A percentile compares a stretch with the other conserved stretches of the same genome.
These are phyloP conservation scores for Maconellicoccus hirsutus DNA, from an alignment of 1,140 invertebrate genomes.

Conservation along the genomic window DNA sequence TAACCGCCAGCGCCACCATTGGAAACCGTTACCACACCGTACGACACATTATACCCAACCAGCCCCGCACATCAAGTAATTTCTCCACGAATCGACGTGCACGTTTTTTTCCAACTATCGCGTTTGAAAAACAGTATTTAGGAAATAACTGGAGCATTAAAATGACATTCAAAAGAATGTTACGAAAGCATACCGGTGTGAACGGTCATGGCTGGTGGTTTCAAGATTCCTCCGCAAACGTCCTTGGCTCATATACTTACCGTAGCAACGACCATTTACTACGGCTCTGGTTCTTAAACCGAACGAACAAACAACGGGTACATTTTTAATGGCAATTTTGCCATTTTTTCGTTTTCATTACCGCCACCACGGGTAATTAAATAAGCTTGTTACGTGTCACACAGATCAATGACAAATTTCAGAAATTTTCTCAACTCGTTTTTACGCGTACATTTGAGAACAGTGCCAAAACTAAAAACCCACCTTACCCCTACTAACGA, in stretches of 20 bases:
- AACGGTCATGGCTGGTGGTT: conserved; percentile 7
- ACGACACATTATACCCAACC: too few species aligned
- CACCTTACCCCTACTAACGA: too few species aligned
- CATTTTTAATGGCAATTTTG: neutral
- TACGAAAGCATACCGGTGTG: neutral
- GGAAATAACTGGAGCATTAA: conserved; percentile 2
- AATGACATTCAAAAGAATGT: conserved; percentile 9
- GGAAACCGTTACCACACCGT: too few species aligned
- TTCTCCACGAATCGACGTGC: too few species aligned
- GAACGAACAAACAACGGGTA: neutral
- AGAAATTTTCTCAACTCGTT: neutral
- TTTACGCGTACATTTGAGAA: too few species aligned
- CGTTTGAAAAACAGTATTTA: neutral
- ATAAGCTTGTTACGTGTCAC: neutral
- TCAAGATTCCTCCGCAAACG: conserved; percentile 2
- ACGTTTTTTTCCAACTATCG: too few species aligned
- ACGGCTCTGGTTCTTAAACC: neutral
- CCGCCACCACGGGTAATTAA: neutral
- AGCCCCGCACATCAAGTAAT: too few species aligned
- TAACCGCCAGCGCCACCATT: too few species aligned
- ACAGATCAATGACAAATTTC: neutral
- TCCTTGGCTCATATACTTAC: neutral
- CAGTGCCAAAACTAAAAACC: too few species aligned
- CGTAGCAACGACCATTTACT: neutral
- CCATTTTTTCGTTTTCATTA: neutral